Conservation (phyloP, 2,888 invertebrate genomes). For the Lithophane leautieri region DNA sequence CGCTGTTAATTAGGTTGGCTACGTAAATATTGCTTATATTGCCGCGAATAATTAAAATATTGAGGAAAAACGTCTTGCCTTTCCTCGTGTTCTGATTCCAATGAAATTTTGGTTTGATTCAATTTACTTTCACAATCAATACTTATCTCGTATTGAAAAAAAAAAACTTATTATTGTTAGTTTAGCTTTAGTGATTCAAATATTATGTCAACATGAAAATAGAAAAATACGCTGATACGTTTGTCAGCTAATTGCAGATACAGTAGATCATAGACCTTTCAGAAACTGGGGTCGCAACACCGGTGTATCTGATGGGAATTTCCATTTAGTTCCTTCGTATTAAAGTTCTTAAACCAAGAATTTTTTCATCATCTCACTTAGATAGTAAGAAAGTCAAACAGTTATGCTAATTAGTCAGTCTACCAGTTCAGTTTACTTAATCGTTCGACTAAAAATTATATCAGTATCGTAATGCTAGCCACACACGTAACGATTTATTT, state of each 20-base stretch:
- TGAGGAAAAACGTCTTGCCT: conserved; percentile 63
- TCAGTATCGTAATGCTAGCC: no score
- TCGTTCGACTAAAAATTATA: no score
- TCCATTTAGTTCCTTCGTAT: not conserved
- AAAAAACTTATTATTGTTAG: not conserved
- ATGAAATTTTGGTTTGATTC: conserved; percentile 7
- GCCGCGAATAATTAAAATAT: conserved; percentile 66
- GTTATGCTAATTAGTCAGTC: no score
- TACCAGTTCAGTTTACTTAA: no score
- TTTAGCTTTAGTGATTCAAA: not conserved
- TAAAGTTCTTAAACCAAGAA: not conserved
- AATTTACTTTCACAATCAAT: not conserved
- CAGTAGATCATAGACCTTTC: not conserved
- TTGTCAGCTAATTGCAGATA: no score
- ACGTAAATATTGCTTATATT: conserved; percentile 64
- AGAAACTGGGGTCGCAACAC: not conserved
- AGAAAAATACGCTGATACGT: no score
- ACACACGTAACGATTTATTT: no score
- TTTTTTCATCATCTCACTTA: no score
- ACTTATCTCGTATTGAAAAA: not conserved
- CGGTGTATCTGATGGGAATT: not conserved
- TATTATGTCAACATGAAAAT: no score
- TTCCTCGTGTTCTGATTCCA: conserved; percentile 40
- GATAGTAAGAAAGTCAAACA: not conserved
- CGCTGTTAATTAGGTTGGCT: conserved; percentile 73